Evolutionary conservation across 92 coral and sea anemone species (phyloP).

Genomic region (Palythoa grandiflora): DNA sequence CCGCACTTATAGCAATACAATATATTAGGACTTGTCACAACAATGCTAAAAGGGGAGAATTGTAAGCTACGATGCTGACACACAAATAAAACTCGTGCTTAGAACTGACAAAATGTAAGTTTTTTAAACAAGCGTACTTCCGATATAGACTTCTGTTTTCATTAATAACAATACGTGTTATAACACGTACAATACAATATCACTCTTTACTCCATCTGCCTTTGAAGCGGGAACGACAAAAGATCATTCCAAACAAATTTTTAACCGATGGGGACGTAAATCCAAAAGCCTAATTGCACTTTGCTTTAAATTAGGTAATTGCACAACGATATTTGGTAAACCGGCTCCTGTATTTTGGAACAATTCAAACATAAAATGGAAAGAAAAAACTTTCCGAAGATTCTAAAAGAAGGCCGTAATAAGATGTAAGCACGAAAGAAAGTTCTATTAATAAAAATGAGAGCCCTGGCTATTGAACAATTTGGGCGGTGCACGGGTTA

Average conservation of each 20-base stretch:
- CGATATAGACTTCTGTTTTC: neutral
- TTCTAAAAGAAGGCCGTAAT: neutral
- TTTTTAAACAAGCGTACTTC: neutral
- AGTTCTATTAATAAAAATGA: neutral
- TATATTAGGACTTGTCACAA: slow-evolving; percentile 18
- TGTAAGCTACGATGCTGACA: neutral
- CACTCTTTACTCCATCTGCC: neutral
- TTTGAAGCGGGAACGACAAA: slow-evolving; percentile 1
- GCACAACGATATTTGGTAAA: slow-evolving; percentile 24
- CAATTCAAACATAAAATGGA: neutral
- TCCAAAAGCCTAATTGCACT: slow-evolving; percentile 16
- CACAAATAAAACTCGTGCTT: neutral
- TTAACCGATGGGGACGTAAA: slow-evolving; percentile 16
- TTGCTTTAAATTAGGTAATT: slow-evolving; percentile 9
- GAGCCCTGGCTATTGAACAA: neutral
- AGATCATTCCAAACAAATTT: neutral
- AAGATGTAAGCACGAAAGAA: neutral
- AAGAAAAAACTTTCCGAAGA: neutral
- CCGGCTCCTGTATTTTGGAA: slow-evolving; percentile 7
- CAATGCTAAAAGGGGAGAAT: neutral
- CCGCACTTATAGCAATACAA: neutral
- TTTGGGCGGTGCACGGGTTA: slow-evolving; percentile 10
- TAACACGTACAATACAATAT: neutral
- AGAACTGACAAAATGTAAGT: neutral
- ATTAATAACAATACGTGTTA: neutral